Evolutionary conservation across 2,888 invertebrate genomes (phyloP).

Genomic region (Heliconius hortense): DNA sequence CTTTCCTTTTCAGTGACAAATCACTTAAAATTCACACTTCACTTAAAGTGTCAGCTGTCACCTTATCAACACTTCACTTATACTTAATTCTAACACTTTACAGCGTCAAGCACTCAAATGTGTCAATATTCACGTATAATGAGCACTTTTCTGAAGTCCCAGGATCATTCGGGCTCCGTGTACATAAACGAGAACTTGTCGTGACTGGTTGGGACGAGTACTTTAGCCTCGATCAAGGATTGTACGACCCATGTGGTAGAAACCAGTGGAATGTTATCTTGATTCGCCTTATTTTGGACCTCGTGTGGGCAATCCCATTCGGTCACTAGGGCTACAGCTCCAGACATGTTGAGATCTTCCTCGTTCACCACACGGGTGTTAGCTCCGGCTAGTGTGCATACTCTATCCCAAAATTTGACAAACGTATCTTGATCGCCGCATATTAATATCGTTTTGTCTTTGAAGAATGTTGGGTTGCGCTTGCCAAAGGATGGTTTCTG

Average conservation of each 20-base stretch:
- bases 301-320: conserved; percentile 84
- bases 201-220: conserved; percentile 74
- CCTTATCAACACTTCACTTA: not conserved
- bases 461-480: conserved; percentile 65
- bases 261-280: conserved; percentile 84
- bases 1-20: not conserved
- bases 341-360: conserved; percentile 71
- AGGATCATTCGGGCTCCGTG: conserved; percentile 79
- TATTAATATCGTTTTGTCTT: conserved; percentile 75
- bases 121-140: conserved; percentile 77
- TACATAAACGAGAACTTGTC: conserved; percentile 80
- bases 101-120: conserved; percentile 53
- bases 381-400: conserved; percentile 82
- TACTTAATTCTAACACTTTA: conserved; percentile 41
- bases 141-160: conserved; percentile 76
- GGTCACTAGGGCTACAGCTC: conserved; percentile 81
- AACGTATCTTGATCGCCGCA: conserved; percentile 80
- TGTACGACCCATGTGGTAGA: conserved; percentile 87
- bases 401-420: conserved; percentile 83
- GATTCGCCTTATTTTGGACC: conserved; percentile 77
- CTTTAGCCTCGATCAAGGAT: conserved; percentile 83
- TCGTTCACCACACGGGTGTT: conserved; percentile 74
- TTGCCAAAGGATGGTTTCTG: conserved; percentile 64
- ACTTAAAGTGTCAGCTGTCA: not conserved
- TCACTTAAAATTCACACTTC: not conserved